Base-by-base conservation (phyloP, 2,797 vertebrate species). In the Melanitta fusca region DNA sequence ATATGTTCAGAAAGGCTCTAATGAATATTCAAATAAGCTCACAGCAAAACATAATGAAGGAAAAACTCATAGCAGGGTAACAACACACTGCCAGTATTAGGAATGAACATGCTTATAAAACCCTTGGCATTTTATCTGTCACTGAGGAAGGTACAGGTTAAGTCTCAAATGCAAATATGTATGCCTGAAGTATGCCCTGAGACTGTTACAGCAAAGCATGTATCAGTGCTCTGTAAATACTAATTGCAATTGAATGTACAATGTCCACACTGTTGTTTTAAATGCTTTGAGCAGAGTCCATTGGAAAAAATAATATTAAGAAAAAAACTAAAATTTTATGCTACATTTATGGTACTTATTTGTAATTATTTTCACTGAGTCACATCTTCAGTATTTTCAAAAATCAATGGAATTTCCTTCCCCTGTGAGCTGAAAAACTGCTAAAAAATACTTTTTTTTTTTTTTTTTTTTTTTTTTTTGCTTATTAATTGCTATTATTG, bases 341-440 rank as follows among this genome's bases (percentile, higher is more conserved):
- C 20, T 47, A 75, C 58, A 56, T 15, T 53, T 64, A 60, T 60
- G 47, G 28, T 13, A 85, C 93, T 91, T 78, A 10, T 12, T 64
- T 80, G 56, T 73, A 87, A 93, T 95, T 92, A 65, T 78, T 73
- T 80, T 89, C 28, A 39, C 43, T 57, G 41, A 80, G 68, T 61
- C 25, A 25, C 28, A 47, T 68, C 34, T 56, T 86, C 41, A 65
- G 38, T 80, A 49, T 91, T 89, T 88, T 64, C 47, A 57, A 85
- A 60, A 92, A 88, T 80, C 88, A 56, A 70, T 95, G 74, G 41
- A 73, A 92, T 73, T 92, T 93, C 25, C 51, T 92, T 93, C 25
- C 51, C 91, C 62, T 58, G 32, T 19, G 86, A 71, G 27, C 5
- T 58, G 34, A 72, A 92, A 90, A 86, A 57, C 3, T 36, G 6